Base-by-base conservation (phyloP, 2,113 vertebrate species). In the Pitta sordida region DNA sequence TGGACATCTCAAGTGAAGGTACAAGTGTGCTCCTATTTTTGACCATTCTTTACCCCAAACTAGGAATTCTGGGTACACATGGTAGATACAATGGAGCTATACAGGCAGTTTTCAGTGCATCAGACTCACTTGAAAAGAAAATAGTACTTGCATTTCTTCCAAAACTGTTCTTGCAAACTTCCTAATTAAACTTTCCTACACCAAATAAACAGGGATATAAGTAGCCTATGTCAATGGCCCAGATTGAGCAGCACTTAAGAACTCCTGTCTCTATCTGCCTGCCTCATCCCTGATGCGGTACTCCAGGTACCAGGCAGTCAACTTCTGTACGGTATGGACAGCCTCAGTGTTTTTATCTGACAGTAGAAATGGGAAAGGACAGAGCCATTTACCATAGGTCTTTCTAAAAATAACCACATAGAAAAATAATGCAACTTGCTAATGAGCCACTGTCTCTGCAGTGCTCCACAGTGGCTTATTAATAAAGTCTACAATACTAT, bases 381-480 rank as follows among this genome's bases (percentile, higher is more conserved):
- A 69, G 55, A 69, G 16, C 20, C 6, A 10, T 91, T 88, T 92
- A 37, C 48, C 17, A 71, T 7, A 62, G 55, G 27, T 82, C 36
- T 83, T 89, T 69, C 55, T 30, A 55, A 87, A 95, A 90, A 73
- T n/a, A 73, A 64, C 52, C 46, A 17, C 32, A 44, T 26, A 49
- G 59, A 67, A 64, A 87, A 89, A 65, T 62, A 79, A 62, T 85
- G 49, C 44, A 90, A 37, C 49, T 89, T 92, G 67, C 65, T 91
- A 82, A 89, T 60, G 44, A 92, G 41, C 65, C 71, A 21, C 70
- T 92, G 58, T 65, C 64, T 89, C 78, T 94, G 53, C 78, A 71
- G 41, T 46, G 20, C 24, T 76, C 29, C 53, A 52, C 48, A 41
- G 48, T 46, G 62, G 36, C 15, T 78, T 86, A 59, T 68, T 84